A percentile compares a stretch with the other conserved stretches of the same genome.
Evolutionary conservation across 1,140 invertebrate genomes (phyloP).

Genomic region (Trichonephila clavipes): DNA sequence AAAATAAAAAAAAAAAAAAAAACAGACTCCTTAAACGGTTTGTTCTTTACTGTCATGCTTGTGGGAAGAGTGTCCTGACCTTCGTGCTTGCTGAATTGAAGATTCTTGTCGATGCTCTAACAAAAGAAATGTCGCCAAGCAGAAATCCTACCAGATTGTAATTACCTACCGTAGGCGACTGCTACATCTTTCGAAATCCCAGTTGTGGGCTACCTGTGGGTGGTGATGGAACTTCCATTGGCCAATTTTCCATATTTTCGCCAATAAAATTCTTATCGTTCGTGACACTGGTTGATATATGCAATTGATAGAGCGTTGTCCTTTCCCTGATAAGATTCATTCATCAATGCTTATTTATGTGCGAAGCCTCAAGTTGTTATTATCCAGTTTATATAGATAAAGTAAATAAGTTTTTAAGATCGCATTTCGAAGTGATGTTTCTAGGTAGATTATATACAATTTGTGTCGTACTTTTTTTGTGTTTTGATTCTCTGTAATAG

Average conservation of each 20-base stretch:
- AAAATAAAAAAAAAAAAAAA: no score
- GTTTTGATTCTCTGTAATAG: no score
- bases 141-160: not conserved
- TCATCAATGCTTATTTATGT: no score
- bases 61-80: constrained; percentile 2
- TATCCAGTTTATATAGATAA: no score
- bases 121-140: not conserved
- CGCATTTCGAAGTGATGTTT: no score
- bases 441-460: no score
- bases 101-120: not conserved
- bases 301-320: not conserved
- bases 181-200: not conserved
- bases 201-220: constrained; percentile 15
- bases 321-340: not conserved
- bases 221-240: not conserved
- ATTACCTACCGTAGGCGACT: not conserved
- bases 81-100: not conserved
- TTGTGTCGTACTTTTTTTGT: no score
- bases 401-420: no score
- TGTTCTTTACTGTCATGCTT: not conserved
- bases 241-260: not conserved
- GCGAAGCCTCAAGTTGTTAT: no score
- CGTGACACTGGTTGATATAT: not conserved
- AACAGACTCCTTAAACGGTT: not conserved
- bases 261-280: not conserved